A percentile compares a stretch with the other conserved stretches of the same genome.
phyloP scores from a whole-genome alignment of 2,888 invertebrate genomes.

The Diachrysia chrysitis region DNA sequence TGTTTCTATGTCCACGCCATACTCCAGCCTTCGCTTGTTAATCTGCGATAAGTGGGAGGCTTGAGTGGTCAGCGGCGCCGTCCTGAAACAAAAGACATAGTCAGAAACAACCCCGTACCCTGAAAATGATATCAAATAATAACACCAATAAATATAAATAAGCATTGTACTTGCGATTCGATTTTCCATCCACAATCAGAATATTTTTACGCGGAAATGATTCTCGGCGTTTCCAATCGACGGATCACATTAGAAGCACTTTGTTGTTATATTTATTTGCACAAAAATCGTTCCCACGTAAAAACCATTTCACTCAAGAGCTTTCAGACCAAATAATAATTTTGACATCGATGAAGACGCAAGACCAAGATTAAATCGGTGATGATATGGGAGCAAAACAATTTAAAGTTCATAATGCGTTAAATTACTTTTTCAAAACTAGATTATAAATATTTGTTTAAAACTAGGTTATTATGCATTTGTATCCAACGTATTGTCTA shows the following conservation, averaged over 20 bases:
- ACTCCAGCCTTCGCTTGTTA: conserved; percentile 92
- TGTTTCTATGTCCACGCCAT: conserved; percentile 87
- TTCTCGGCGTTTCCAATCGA: conserved; percentile 88
- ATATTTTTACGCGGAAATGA: conserved; percentile 90
- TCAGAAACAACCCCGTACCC: conserved; percentile 62
- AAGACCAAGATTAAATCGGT: conserved; percentile 54
- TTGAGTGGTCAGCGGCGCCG: conserved; percentile 87
- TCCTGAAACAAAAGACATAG: conserved; percentile 82
- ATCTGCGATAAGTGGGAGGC: conserved; percentile 91
- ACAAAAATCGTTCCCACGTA: conserved; percentile 90
- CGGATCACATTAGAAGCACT: conserved; percentile 85
- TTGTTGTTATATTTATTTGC: conserved; percentile 80
- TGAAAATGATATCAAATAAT: conserved; percentile 54
- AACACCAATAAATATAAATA: conserved; percentile 66
- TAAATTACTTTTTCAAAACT: conserved; percentile 23
- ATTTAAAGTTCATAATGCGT: conserved; percentile 47
- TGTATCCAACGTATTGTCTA: conserved; percentile 21
- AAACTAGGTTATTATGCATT: conserved; percentile 34
- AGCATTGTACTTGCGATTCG: conserved; percentile 87
- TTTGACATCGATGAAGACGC: conserved; percentile 67
- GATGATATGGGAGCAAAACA: conserved; percentile 27
- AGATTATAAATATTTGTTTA: conserved; percentile 15
- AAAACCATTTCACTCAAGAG: conserved; percentile 90
- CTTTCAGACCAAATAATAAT: conserved; percentile 86
- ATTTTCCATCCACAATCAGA: conserved; percentile 89